These are phyloP conservation scores for Melanotaenia duboulayi DNA, from an alignment of 2,113 vertebrate species.

Conservation along the genomic window DNA sequence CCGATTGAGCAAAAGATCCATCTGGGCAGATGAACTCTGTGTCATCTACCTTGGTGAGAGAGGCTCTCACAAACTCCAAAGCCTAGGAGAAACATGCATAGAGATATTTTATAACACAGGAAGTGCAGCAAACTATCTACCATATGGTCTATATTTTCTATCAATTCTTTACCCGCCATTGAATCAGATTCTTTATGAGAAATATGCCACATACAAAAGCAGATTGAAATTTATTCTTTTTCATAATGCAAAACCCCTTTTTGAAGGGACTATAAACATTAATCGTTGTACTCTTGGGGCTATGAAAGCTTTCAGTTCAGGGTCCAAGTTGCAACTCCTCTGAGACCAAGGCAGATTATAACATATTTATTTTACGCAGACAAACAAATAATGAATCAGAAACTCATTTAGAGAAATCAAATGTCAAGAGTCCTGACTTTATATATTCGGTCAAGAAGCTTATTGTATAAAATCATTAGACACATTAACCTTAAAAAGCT, in stretches of 20 bases:
- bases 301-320: conserved; percentile 31
- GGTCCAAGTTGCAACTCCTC: conserved; percentile 26
- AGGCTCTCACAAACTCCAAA: conserved; percentile 96
- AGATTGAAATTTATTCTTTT: background rate
- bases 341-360: conserved; percentile 10
- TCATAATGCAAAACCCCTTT: conserved; percentile 13
- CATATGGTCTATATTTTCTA: conserved; percentile 17
- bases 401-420: conserved; percentile 9
- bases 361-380: conserved; percentile 25
- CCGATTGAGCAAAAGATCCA: conserved; percentile 94
- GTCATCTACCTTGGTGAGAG: conserved; percentile 98
- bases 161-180: conserved; percentile 31
- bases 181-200: conserved; percentile 7
- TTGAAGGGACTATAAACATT: conserved; percentile 18
- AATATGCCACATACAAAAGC: conserved; percentile 15
- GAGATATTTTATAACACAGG: background rate
- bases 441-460: conserved; percentile 29
- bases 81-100: conserved; percentile 73
- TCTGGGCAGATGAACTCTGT: conserved; percentile 98
- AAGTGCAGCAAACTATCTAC: background rate
- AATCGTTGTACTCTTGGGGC: conserved; percentile 4
- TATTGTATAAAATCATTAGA: conserved; percentile 29
- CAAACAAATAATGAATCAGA: conserved; percentile 18
- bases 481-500: conserved; percentile 42
- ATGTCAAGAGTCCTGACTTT: conserved; percentile 31